phyloP scores from a whole-genome alignment of 2,797 vertebrate genomes.

The Tapirus indicus region DNA sequence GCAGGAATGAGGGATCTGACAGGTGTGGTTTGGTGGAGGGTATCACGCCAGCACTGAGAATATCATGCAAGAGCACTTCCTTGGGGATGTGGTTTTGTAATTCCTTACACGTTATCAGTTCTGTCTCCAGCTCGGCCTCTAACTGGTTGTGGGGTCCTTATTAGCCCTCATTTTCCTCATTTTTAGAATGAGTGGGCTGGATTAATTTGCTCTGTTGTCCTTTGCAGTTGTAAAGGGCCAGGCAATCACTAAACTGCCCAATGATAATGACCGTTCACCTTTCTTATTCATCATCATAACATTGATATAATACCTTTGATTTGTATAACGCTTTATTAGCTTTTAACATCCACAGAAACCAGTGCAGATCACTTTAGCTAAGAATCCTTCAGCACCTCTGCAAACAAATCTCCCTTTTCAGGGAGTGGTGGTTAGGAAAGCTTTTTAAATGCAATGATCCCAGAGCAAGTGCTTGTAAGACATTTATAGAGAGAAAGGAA shows the following conservation, averaged over 20 bases:
- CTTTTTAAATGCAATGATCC: slow-evolving; percentile 58
- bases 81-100: background rate
- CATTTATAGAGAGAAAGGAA: slow-evolving; percentile 65
- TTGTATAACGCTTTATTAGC: slow-evolving; percentile 20
- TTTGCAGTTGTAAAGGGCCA: background rate
- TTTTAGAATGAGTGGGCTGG: slow-evolving; percentile 14
- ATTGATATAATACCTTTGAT: slow-evolving; percentile 45
- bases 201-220: slow-evolving; percentile 27
- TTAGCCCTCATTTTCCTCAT: background rate
- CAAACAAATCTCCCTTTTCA: slow-evolving; percentile 49
- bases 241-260: background rate
- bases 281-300: slow-evolving; percentile 43
- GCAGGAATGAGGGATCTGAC: background rate
- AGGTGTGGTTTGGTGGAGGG: background rate
- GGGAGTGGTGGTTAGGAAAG: slow-evolving; percentile 56
- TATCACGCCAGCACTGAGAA: background rate
- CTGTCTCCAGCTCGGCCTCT: background rate
- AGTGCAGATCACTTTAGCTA: background rate
- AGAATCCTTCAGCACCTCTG: background rate
- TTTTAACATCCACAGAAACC: slow-evolving; percentile 42
- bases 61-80: background rate
- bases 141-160: background rate
- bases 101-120: background rate
- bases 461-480: slow-evolving; percentile 41
- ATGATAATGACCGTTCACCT: background rate